These are phyloP conservation scores for Gryon sp. DNA, from an alignment of 1,140 invertebrate genomes.

Conservation along the genomic window DNA sequence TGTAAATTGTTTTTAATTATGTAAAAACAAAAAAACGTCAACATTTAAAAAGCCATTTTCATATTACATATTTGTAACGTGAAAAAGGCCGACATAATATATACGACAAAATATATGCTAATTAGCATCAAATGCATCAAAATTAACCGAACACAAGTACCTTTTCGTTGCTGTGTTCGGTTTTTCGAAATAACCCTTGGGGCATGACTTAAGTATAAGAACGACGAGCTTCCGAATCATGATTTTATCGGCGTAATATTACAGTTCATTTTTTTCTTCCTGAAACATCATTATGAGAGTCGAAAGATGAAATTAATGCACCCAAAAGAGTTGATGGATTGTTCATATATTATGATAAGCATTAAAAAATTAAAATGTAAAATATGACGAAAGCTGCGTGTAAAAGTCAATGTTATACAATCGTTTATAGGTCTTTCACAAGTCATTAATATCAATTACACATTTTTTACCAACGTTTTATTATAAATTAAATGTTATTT, in stretches of 20 bases:
- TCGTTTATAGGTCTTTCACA: slow-evolving; percentile 12
- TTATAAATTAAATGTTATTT: no score
- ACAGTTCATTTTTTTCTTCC: slow-evolving; percentile 16
- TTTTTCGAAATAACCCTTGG: slow-evolving; percentile 1
- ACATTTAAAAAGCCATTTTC: no score
- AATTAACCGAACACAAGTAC: slow-evolving; percentile 12
- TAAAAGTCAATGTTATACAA: slow-evolving; percentile 28
- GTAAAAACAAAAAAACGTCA: no score
- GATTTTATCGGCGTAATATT: slow-evolving; percentile 51
- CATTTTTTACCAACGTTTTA: slow-evolving; percentile 1
- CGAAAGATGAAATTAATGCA: slow-evolving; percentile 45
- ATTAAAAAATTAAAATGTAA: slow-evolving; percentile 31
- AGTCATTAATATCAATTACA: slow-evolving; percentile 40
- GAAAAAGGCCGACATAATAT: no score
- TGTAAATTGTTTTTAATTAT: no score
- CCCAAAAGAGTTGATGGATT: slow-evolving; percentile 35
- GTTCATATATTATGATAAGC: slow-evolving; percentile 14
- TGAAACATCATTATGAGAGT: slow-evolving; percentile 19
- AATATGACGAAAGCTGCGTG: slow-evolving; percentile 11
- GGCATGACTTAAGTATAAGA: slow-evolving; percentile 18
- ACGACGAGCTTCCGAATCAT: slow-evolving; percentile 43
- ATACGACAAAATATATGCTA: no score
- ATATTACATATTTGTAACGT: no score
- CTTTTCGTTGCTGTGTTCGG: slow-evolving; percentile 14
- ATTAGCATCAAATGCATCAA: slow-evolving; percentile 13